Conservation (phyloP, 2,113 vertebrate species). For the Amblyornis subalaris region DNA sequence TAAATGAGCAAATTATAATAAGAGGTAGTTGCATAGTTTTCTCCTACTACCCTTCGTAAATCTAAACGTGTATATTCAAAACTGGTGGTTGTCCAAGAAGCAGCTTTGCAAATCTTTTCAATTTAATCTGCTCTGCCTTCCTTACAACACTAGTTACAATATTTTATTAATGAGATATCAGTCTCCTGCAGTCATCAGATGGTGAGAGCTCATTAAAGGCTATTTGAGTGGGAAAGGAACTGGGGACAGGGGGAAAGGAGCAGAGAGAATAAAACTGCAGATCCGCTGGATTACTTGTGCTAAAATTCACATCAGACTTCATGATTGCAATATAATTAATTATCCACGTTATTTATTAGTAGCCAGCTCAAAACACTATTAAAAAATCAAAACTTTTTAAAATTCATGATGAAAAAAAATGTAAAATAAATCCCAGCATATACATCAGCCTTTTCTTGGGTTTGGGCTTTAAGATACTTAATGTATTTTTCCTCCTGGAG, state of each 20-base stretch:
- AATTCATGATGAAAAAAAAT: background rate
- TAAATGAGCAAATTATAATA: conserved; percentile 60
- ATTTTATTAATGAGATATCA: background rate
- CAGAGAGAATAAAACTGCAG: background rate
- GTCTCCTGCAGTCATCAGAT: background rate
- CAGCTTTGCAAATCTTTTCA: background rate
- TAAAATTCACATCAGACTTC: background rate
- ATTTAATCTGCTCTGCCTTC: background rate
- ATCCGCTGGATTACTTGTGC: background rate
- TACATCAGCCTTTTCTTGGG: background rate
- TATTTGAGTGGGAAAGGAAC: background rate
- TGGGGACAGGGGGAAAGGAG: rapidly evolving
- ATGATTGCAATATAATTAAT: background rate
- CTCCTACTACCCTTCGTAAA: background rate
- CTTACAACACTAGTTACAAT: conserved; percentile 2
- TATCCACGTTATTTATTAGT: background rate
- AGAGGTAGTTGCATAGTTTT: background rate
- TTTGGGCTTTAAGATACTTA: background rate
- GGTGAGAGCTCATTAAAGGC: background rate
- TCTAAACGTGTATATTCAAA: background rate
- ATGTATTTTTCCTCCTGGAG: background rate
- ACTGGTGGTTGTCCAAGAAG: background rate
- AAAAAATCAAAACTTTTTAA: background rate
- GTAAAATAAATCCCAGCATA: background rate
- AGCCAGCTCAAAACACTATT: background rate